A percentile compares a stretch with the other conserved stretches of the same genome.
Conservation (phyloP, 2,888 invertebrate genomes). For the Camptogramma bilineatum region DNA sequence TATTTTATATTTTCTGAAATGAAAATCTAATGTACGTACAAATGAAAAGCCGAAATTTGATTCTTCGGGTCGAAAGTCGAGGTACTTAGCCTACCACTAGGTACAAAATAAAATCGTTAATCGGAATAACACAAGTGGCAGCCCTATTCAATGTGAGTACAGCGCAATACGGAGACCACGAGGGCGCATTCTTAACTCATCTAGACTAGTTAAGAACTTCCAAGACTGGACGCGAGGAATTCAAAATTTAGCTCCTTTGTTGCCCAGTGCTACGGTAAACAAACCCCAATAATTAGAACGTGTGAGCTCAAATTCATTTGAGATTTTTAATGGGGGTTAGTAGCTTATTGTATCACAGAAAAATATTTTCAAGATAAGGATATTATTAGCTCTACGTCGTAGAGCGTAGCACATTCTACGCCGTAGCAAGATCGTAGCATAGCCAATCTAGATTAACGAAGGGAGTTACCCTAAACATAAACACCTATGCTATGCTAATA, state of each 20-base stretch:
- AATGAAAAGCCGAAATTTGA: too few relatives aligned
- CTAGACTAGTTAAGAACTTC: slow-evolving; percentile 57
- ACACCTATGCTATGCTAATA: too few relatives aligned
- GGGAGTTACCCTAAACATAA: too few relatives aligned
- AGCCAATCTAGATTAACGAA: background rate
- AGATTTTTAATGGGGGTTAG: background rate
- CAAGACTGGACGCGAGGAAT: slow-evolving; percentile 48
- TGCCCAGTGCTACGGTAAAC: slow-evolving; percentile 27
- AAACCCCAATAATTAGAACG: slow-evolving; percentile 17
- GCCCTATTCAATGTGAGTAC: slow-evolving; percentile 26
- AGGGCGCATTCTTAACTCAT: slow-evolving; percentile 47
- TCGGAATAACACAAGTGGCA: background rate
- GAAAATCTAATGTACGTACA: too few relatives aligned
- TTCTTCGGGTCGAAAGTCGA: too few relatives aligned
- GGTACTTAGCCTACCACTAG: too few relatives aligned
- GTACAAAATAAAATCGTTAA: background rate
- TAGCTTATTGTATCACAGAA: background rate
- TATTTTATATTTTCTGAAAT: too few relatives aligned
- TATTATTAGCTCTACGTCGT: background rate
- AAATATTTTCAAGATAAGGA: background rate
- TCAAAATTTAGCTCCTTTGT: slow-evolving; percentile 54
- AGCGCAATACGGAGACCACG: slow-evolving; percentile 35
- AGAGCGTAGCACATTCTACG: background rate
- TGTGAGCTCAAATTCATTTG: background rate
- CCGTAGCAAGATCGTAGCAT: background rate